These are phyloP conservation scores for Podargus strigoides DNA, from an alignment of 2,797 vertebrate genomes.

Conservation along the genomic window DNA sequence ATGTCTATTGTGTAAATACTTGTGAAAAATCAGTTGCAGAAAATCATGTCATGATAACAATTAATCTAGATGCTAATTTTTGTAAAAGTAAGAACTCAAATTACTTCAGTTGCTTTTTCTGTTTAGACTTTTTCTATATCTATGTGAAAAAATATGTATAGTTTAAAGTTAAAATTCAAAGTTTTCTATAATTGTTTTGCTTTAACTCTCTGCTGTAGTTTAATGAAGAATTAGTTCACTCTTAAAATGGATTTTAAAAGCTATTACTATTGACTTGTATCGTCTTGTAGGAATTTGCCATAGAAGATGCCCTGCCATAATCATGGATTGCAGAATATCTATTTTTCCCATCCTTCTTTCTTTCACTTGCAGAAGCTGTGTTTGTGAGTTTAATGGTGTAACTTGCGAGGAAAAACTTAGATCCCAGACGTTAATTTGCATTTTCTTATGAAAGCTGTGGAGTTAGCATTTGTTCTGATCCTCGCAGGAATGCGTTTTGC, in stretches of 20 bases:
- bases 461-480: neutral
- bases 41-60: neutral
- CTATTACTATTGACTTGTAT: neutral
- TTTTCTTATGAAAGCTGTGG: neutral
- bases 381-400: neutral
- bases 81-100: neutral
- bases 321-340: neutral
- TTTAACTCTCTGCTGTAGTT: neutral
- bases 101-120: neutral
- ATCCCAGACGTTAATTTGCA: neutral
- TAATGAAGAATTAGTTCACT: neutral
- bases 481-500: neutral
- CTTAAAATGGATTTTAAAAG: neutral
- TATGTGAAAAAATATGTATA: neutral
- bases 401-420: neutral
- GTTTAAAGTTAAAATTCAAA: neutral
- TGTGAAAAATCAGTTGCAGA: neutral
- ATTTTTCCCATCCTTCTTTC: neutral
- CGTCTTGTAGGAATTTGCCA: neutral
- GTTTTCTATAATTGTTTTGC: neutral
- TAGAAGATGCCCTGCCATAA: neutral
- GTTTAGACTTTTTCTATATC: neutral
- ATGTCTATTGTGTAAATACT: neutral
- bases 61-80: neutral
- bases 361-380: neutral